phyloP scores from a whole-genome alignment of 2,888 invertebrate genomes.

The Machimus rusticus region DNA sequence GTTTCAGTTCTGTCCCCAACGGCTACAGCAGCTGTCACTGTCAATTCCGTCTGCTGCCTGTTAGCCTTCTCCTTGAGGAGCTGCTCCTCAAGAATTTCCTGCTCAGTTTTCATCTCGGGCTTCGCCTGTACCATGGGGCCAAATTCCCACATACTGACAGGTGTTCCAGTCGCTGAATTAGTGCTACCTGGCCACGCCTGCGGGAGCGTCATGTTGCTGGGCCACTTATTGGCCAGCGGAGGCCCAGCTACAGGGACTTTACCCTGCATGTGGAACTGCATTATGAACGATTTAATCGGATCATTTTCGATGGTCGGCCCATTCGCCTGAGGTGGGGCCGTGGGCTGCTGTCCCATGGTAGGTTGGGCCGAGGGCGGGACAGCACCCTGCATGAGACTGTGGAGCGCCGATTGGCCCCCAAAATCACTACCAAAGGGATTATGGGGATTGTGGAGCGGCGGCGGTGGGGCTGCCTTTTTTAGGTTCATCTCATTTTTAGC shows the following conservation, averaged over 20 bases:
- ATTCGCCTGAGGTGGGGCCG: not conserved
- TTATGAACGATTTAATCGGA: slow-evolving; percentile 65
- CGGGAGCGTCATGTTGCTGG: not conserved
- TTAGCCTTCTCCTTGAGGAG: slow-evolving; percentile 1
- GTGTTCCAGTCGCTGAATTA: not conserved
- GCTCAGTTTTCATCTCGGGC: slow-evolving; percentile 48
- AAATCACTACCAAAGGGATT: slow-evolving; percentile 18
- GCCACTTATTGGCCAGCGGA: slow-evolving; percentile 20
- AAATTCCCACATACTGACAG: slow-evolving; percentile 41
- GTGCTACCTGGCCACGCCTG: not conserved
- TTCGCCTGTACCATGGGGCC: slow-evolving; percentile 16
- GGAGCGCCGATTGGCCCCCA: slow-evolving; percentile 1
- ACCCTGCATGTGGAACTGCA: slow-evolving; percentile 62
- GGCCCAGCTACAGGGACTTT: slow-evolving; percentile 23
- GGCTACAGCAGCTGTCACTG: not conserved
- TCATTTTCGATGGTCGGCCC: slow-evolving; percentile 57
- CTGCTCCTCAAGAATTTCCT: slow-evolving; percentile 48
- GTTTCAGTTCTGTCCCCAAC: not conserved
- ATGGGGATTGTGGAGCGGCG: not conserved
- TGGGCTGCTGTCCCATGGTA: not conserved
- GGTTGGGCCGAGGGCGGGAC: not conserved
- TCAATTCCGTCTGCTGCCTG: not conserved
- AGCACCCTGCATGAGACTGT: slow-evolving; percentile 43
- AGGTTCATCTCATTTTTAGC: slow-evolving; percentile 50
- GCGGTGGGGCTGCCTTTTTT: slow-evolving; percentile 13